Evolutionary conservation across 1,140 invertebrate genomes (phyloP), one percentile per base, ranked within the genome.

Genomic region (Plutomurus gul): DNA sequence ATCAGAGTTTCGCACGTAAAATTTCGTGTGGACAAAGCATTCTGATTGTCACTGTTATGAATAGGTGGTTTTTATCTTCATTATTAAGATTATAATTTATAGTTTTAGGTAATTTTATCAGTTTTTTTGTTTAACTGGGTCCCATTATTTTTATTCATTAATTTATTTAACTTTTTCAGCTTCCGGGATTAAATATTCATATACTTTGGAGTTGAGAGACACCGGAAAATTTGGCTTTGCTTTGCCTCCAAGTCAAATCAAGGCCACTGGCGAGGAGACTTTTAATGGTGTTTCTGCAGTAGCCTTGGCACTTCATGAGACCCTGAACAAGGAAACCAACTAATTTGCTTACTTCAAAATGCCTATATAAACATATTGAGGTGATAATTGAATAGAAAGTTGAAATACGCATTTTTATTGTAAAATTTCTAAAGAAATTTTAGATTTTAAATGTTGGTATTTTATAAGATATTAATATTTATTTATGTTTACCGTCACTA

Each of bases 181-280:
- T 51, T 91, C 91, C 22, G 90, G 90, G 56, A 94, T 97, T 77
- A 96, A 96, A 86, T 97, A 97, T 85, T 87, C 94, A 0, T 98
- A 93, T 86, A 95, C 95, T 1, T 88, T 97, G 74, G 96, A 98
- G 88, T 88, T 98, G 27, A 74, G 89, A 11, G 89, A 90, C 76
- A 92, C 90, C 13, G 96, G 96, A n/a, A 88, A 89, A 77, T 93
- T 94, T 84, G 96, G 96, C 3, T 98, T 98, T 85, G 86, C 96
- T 1, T 87, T 98, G 56, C 96, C 96, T 1, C 92, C 94, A 20
- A 87, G 87, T 30, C 91, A 92, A 82, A 98, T 98, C 78, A 87
- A 92, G 60, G 90, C 91, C 0, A 94, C 94, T 8, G 94, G 93
- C 7, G 90, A 91, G 82, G 95, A 97, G 87, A 94, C 92, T n/a